These are phyloP conservation scores for Adela reaumurella DNA, from an alignment of 2,888 invertebrate species.

Conservation along the genomic window DNA sequence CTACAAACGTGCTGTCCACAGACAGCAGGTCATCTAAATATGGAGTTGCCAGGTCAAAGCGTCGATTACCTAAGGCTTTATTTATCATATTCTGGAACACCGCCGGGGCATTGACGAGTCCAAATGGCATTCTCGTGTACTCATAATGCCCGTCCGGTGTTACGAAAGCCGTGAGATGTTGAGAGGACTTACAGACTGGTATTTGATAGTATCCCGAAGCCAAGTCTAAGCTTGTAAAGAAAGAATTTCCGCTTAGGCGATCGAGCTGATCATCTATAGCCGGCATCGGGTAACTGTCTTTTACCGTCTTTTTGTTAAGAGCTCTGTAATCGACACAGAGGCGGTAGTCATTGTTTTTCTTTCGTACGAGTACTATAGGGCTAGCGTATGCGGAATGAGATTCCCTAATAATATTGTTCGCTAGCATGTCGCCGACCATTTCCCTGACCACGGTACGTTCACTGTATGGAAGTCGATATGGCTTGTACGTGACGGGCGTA, in stretches of 20 bases:
- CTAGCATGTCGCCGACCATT: background rate
- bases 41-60: conserved; percentile 8
- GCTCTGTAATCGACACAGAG: conserved; percentile 12
- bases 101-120: conserved; percentile 14
- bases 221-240: conserved; percentile 19
- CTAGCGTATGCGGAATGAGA: conserved; percentile 15
- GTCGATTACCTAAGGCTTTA: conserved; percentile 7
- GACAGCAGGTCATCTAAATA: conserved; percentile 15
- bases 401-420: conserved; percentile 1
- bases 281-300: conserved; percentile 16
- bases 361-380: conserved; percentile 16
- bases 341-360: conserved; percentile 12
- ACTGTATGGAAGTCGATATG: conserved; percentile 2
- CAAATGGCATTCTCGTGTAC: conserved; percentile 14
- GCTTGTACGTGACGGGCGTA: conserved; percentile 4
- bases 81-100: conserved; percentile 17
- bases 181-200: conserved; percentile 14
- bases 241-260: conserved; percentile 15
- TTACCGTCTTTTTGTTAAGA: conserved; percentile 11
- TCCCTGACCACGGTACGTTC: conserved; percentile 4
- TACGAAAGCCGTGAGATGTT: conserved; percentile 19
- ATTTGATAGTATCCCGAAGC: conserved; percentile 24
- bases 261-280: conserved; percentile 19
- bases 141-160: conserved; percentile 18
- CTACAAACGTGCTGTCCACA: background rate